Percentiles rank a stretch among this genome's conserved stretches.
Evolutionary conservation across 2,888 invertebrate species (phyloP).

Genomic region (Axea sp.): DNA sequence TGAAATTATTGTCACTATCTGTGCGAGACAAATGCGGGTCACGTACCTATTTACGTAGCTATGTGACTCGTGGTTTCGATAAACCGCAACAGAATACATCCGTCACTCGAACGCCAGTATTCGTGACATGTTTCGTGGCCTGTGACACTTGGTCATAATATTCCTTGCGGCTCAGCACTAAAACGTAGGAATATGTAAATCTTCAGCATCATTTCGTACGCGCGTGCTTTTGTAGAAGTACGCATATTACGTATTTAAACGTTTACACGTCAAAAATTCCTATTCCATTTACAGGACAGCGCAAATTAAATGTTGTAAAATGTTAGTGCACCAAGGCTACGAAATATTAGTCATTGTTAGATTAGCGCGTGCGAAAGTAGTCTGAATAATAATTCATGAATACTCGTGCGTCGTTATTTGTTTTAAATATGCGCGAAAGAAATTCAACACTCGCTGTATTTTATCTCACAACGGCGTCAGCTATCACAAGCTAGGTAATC

Average conservation of each 20-base stretch:
- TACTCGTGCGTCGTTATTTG: background rate
- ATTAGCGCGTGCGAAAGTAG: conserved; percentile 36
- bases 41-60: conserved; percentile 69
- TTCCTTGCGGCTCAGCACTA: conserved; percentile 47
- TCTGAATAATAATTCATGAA: conserved; percentile 33
- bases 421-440: conserved; percentile 20
- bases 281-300: conserved; percentile 48
- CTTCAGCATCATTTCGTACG: conserved; percentile 19
- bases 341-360: conserved; percentile 33
- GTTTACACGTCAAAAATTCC: conserved; percentile 49
- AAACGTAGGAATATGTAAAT: conserved; percentile 55
- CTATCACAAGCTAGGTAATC: too few species aligned
- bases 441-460: conserved; percentile 7
- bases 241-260: conserved; percentile 37
- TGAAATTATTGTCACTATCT: conserved; percentile 61
- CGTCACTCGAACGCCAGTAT: conserved; percentile 65
- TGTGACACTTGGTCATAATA: conserved; percentile 62
- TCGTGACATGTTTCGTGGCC: conserved; percentile 63
- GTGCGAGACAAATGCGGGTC: conserved; percentile 65
- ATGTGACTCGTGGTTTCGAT: conserved; percentile 68
- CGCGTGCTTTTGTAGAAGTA: conserved; percentile 17
- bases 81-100: conserved; percentile 64
- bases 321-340: conserved; percentile 14
- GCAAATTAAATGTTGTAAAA: conserved; percentile 53
- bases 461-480: background rate